phyloP scores from a whole-genome alignment of 2,797 vertebrate species.

The Synanceia verrucosa region DNA sequence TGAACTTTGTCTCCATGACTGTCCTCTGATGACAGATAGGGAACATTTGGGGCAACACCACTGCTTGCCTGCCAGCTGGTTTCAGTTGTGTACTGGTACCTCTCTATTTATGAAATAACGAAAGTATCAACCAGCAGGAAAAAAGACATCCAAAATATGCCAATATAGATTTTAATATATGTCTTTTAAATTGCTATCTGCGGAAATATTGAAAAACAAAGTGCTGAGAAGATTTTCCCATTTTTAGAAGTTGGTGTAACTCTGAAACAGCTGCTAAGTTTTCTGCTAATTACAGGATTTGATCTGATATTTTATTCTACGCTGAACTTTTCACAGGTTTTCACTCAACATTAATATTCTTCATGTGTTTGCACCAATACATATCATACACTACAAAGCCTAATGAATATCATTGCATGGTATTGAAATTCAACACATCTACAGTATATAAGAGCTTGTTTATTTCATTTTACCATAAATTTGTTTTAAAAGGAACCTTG shows the following conservation, averaged over 20 bases:
- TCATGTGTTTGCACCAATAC: constrained; percentile 64
- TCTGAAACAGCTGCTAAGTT: constrained; percentile 69
- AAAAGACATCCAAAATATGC: constrained; percentile 40
- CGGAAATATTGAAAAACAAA: constrained; percentile 33
- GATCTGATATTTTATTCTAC: constrained; percentile 50
- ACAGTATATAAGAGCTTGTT: constrained; percentile 36
- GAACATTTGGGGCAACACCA: constrained; percentile 60
- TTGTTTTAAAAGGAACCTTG: constrained; percentile 43
- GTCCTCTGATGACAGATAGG: constrained; percentile 36
- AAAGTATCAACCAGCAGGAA: constrained; percentile 44
- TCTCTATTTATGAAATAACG: constrained; percentile 41
- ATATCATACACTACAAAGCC: constrained; percentile 56
- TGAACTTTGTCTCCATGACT: constrained; percentile 39
- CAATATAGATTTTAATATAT: constrained; percentile 74
- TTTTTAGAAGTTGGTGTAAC: constrained; percentile 41
- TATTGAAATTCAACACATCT: constrained; percentile 65
- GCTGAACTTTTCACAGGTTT: constrained; percentile 43
- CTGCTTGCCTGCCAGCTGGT: constrained; percentile 85
- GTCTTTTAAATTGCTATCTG: constrained; percentile 53
- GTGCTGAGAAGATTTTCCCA: constrained; percentile 27
- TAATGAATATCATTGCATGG: constrained; percentile 70
- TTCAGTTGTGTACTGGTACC: constrained; percentile 56
- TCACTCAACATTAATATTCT: constrained; percentile 52
- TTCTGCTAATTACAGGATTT: constrained; percentile 54
- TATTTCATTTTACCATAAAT: constrained; percentile 54